Evolutionary conservation across 2,888 invertebrate genomes (phyloP), one percentile per base, ranked within the genome.

Genomic region (Mimumesa dahlbomi): DNA sequence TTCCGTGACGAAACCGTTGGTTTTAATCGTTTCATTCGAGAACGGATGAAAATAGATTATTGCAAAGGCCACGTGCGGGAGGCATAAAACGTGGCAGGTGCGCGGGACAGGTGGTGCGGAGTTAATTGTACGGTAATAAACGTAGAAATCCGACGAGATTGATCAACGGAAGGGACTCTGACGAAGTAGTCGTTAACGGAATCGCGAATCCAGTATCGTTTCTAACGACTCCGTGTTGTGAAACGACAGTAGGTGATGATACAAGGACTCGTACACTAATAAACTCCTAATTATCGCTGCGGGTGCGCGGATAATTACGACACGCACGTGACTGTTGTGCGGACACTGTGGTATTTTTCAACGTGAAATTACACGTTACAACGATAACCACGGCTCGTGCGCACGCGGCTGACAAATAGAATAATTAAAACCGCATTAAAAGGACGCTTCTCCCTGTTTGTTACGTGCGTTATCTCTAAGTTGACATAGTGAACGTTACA

Each of bases 341-440:
- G 57, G 56, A 68, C 72, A 71, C 68, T 58, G 64, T 61, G 58
- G 69, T 76, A 72, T 64, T 72, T 56, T 73, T 68, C 75, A 52
- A 61, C 68, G 57, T 16, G 56, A 77, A 83, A 84, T 85, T 78
- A 76, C 61, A 76, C 48, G 70, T 68, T 75, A 43, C 70, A 40
- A 59, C 71, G 64, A 72, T 61, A 66, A 68, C 29, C 43, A 73
- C 46, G 56, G 48, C 11, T 13, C 53, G 68, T 42, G 66, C 56
- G 54, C 58, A 50, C 68, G 16, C 58, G 64, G 62, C 70, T 79
- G 61, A 81, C 83, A 85, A 87, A 85, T 87, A 86, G 81, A 85
- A 87, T 85, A 86, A 87, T 87, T 86, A 87, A 87, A 87, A 86
- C 66, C 74, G 73, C 84, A 86, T 87, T 86, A 87, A 77, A 50